Base-by-base conservation (phyloP, 35 echinoderm and acorn worm species). In the Anneissia japonica region DNA sequence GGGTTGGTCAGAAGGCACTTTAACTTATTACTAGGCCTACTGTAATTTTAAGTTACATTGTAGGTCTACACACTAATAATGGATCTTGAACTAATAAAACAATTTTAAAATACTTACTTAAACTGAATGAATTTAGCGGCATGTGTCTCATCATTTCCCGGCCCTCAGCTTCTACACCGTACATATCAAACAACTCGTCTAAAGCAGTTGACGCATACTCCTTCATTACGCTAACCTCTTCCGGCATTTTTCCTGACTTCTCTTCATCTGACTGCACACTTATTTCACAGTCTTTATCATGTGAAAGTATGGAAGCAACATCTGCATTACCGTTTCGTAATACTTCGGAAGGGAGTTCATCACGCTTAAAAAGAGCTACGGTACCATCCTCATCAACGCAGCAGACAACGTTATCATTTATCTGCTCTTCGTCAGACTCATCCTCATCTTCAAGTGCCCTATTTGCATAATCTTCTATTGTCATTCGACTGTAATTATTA, bases 131-230 rank as follows among this genome's bases (percentile, higher is more conserved):
- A 74, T 99, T 90, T 37, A 99, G 76, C 34, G 89, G 92, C n/a
- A 87, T 74, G 43, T 91, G 82, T 73, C 94, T 84, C 36, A 55
- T 79, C 23, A 86, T 86, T 6, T 93, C 92, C 16, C 74, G 26
- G 12, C 35, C 81, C 16, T 99, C 96, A 33, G 93, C 89, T 30
- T 87, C 89, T 35, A 91, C 94, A 21, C 96, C 96, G 43, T 94
- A 99, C 89, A 99, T 93, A n/a, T 90, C 92, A 21, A 99, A 83
- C 30, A 99, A 89, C 46, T 99, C 96, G 74, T 99, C 94, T 92
- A 99, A 91, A 28, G 96, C 94, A 56, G 89, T 85, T 45, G 92
- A 84, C 10, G 96, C 96, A 72, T 99, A 99, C 43, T 94, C 92
- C 74, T 90, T 75, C 28, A 99, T 92, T 0, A 84, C 96, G 19